Base-by-base conservation (phyloP, 2,797 vertebrate species). In the Poecilia picta region DNA sequence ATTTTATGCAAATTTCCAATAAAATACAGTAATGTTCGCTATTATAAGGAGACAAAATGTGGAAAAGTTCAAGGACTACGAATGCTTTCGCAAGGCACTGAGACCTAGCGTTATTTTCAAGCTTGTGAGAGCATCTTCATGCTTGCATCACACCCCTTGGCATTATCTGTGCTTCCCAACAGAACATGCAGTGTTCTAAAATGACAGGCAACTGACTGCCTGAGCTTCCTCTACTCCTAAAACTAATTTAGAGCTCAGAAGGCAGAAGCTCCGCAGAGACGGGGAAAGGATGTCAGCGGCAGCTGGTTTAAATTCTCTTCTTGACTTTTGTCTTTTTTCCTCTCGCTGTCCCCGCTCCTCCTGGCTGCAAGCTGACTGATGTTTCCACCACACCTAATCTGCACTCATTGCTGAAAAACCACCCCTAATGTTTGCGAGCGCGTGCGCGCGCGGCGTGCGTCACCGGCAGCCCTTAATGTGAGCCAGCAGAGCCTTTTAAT, bases 401-500 rank as follows among this genome's bases (percentile, higher is more conserved):
- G 88, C 90, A 91, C 87, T 90, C 78, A 81, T 88, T 23, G 25
- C 89, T 89, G 91, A 93, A 90, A 92, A 91, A 93, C 89, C 87
- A 89, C 89, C 85, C 91, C 89, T 93, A 93, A 94, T 94, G 93
- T 94, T 91, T 91, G 91, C 85, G 91, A 55, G 84, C 16, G 47
- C 25, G 53, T 0, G 47, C 5, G 16, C 5, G 72, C 11, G 33
- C 12, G 79, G 74, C 87, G 91, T 53, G 77, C 75, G 85, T 76
- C 39, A 8, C 88, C 79, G 86, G 85, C 77, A 78, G 88, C 90
- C 92, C 39, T 92, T 95, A 95, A 96, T 95, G 91, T 92, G 92
- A 95, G 94, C 94, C 91, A 94, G 94, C 91, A 92, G 89, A 93
- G 94, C 92, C 94, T 94, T 96, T 96, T 96, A 96, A 96, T 96